Evolutionary conservation across 2,113 vertebrate species (phyloP).

Genomic region (Oceanites oceanicus): DNA sequence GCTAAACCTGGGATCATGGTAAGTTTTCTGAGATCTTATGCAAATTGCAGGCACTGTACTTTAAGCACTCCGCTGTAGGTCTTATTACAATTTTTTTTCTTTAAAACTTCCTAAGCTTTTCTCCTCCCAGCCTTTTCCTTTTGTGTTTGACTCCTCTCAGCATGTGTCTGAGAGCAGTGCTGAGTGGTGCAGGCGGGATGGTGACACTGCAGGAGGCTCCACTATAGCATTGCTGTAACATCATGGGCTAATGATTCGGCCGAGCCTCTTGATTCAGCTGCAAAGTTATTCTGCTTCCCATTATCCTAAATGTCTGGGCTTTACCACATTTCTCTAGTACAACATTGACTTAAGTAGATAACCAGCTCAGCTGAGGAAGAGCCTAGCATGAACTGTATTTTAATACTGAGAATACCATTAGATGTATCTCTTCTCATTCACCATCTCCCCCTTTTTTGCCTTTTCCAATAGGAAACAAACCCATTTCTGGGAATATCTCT

Average conservation of each 20-base stretch:
- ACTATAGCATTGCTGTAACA: neutral
- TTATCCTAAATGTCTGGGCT: constrained; percentile 9
- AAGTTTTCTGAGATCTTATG: neutral
- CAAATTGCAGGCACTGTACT: neutral
- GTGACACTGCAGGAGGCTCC: constrained; percentile 1
- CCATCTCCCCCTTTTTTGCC: neutral
- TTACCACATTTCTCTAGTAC: neutral
- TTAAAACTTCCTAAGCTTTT: neutral
- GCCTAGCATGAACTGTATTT: neutral
- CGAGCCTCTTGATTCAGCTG: constrained; percentile 34
- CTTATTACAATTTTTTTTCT: neutral
- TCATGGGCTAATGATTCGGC: constrained; percentile 35
- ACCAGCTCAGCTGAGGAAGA: neutral
- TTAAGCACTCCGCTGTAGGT: neutral
- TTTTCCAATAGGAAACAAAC: neutral
- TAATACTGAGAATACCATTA: neutral
- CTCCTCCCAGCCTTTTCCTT: neutral
- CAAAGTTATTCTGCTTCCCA: constrained; percentile 15
- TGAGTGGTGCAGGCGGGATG: neutral
- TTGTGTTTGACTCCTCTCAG: constrained; percentile 33
- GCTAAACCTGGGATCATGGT: neutral
- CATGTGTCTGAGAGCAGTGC: neutral
- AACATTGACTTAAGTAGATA: neutral
- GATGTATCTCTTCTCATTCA: neutral
- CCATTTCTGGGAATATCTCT: neutral